Percentiles rank a stretch among this genome's conserved stretches.
These are phyloP conservation scores for Gopherus evgoodei DNA, from an alignment of 2,113 vertebrate genomes.

Conservation along the genomic window DNA sequence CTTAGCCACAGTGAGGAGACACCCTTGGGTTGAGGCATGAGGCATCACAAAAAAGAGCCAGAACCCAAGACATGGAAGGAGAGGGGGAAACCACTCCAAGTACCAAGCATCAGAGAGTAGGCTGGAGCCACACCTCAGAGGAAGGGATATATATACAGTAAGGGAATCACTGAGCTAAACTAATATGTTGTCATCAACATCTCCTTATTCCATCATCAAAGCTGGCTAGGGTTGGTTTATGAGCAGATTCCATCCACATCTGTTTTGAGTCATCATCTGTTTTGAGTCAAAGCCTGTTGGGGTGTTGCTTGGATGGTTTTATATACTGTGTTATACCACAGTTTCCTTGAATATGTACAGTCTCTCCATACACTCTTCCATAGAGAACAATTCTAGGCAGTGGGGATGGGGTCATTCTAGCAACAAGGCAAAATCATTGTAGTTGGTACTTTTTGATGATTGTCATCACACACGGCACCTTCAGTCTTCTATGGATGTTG, in stretches of 20 bases:
- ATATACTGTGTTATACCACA: neutral
- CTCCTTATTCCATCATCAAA: neutral
- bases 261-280: neutral
- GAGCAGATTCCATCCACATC: neutral
- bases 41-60: neutral
- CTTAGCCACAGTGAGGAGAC: neutral
- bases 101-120: neutral
- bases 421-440: neutral
- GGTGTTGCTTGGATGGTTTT: neutral
- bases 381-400: neutral
- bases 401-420: neutral
- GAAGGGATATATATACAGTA: neutral
- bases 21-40: neutral
- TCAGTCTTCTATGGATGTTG: neutral
- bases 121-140: neutral
- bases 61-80: neutral
- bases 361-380: neutral
- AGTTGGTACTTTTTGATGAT: neutral
- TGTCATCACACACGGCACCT: neutral
- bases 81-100: neutral
- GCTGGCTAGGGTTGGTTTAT: neutral
- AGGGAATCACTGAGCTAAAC: neutral
- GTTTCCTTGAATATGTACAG: neutral
- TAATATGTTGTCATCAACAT: neutral
- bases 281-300: neutral